These are phyloP conservation scores for Cacoxenus indagator DNA, from an alignment of 2,888 invertebrate species.

Conservation along the genomic window DNA sequence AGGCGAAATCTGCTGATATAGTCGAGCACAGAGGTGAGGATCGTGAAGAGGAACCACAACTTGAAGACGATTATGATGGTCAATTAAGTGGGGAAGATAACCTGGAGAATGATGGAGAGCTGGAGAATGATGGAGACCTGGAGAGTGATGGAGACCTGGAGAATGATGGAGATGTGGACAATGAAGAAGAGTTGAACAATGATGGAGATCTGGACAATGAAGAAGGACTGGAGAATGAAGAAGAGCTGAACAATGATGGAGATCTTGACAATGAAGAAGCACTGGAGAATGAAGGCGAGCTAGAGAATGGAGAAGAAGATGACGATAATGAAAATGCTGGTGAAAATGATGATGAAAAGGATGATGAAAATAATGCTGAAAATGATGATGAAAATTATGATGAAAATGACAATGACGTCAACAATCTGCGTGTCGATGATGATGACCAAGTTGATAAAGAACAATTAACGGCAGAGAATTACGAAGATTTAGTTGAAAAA, in stretches of 20 bases:
- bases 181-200: slow-evolving; percentile 15
- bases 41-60: neutral
- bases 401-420: neutral
- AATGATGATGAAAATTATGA: neutral
- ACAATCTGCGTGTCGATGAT: neutral
- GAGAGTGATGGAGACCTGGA: neutral
- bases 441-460: slow-evolving; percentile 23
- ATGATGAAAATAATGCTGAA: slow-evolving; percentile 22
- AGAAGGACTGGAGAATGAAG: slow-evolving; percentile 14
- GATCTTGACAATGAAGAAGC: neutral
- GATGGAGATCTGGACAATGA: neutral
- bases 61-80: no score
- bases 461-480: no score
- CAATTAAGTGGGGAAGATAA: no score
- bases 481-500: no score
- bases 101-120: no score
- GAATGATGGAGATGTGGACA: neutral
- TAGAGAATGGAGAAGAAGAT: slow-evolving; percentile 22
- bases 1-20: neutral
- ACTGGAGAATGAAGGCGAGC: neutral
- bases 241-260: neutral
- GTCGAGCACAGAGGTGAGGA: neutral
- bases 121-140: neutral
- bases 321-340: slow-evolving; percentile 9
- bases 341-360: slow-evolving; percentile 17